A percentile compares a stretch with the other conserved stretches of the same genome.
phyloP scores from a whole-genome alignment of 2,113 vertebrate species.

The Hippolais icterina region DNA sequence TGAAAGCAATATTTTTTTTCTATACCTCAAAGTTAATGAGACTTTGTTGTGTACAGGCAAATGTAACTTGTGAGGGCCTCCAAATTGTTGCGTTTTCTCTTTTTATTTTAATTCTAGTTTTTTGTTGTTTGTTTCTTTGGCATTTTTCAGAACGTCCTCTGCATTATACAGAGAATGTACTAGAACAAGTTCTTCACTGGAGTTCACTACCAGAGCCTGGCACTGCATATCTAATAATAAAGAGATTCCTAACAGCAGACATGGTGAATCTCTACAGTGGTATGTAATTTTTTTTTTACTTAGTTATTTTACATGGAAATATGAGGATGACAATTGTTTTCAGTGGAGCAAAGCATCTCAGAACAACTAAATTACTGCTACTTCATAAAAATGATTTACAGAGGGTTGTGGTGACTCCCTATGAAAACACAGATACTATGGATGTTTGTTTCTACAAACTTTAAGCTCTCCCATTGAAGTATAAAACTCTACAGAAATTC shows the following conservation, averaged over 20 bases:
- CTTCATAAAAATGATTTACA: not conserved
- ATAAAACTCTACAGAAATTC: not conserved
- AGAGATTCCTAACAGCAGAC: constrained; percentile 78
- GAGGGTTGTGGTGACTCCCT: not conserved
- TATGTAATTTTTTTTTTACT: constrained; percentile 37
- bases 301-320: not conserved
- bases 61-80: not conserved
- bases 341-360: not conserved
- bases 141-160: constrained; percentile 86
- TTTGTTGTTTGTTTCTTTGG: not conserved
- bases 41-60: not conserved
- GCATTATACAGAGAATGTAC: constrained; percentile 89
- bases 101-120: not conserved
- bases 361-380: not conserved
- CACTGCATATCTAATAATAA: constrained; percentile 88
- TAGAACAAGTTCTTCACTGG: constrained; percentile 94
- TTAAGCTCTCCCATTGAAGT: not conserved
- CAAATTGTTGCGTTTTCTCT: not conserved
- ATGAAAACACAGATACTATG: not conserved
- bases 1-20: not conserved
- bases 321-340: not conserved
- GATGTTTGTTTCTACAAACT: not conserved
- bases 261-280: constrained; percentile 67
- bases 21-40: not conserved
- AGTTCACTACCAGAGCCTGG: constrained; percentile 85